Base-by-base conservation (phyloP, 2,888 invertebrate species). In the Melanotus villosus region DNA sequence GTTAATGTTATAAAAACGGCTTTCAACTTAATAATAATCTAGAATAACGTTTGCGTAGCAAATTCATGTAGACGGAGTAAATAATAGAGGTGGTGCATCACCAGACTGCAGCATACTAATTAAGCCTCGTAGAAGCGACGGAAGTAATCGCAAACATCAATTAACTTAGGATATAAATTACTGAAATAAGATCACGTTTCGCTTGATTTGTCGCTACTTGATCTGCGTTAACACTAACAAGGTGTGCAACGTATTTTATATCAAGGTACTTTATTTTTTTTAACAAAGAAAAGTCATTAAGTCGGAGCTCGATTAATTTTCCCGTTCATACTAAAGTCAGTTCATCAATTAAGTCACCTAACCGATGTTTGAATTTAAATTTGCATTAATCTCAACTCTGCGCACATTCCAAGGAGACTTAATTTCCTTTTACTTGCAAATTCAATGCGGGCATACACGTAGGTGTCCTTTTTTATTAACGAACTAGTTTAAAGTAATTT, bases 91-190 rank as follows among this genome's bases (percentile, higher is more conserved):
- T 34, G 34, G 34, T 34, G 34, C 34, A 34, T 34, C 34, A 34
- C 1, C 12, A 12, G 41, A 41, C 14, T 16, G 41, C 14, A 41
- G 18, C 12, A 16, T 16, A 41, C 16, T 41, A 41, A 41, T 41
- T 41, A 41, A 41, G 16, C 41, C 41, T 7, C 41, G 16, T 18
- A 12, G 41, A 7, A 41, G 10, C 47, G 47, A 26, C 47, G 47
- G 47, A 47, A 47, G 47, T 47, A 47, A 47, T 47, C 47, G 12
- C 47, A 26, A 23, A 47, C 47, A 47, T 21, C 47, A 41, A 10
- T 47, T 47, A 47, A 12, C 47, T 10, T 23, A n/a, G 47, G 23
- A 23, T 23, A 47, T 47, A 47, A 47, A 23, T 47, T 47, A 26
- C 21, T n/a, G 26, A 47, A 23, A 47, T 47, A 47, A 23, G 47